These are phyloP conservation scores for Sorex fumeus DNA, from an alignment of 2,113 vertebrate species.

Conservation along the genomic window DNA sequence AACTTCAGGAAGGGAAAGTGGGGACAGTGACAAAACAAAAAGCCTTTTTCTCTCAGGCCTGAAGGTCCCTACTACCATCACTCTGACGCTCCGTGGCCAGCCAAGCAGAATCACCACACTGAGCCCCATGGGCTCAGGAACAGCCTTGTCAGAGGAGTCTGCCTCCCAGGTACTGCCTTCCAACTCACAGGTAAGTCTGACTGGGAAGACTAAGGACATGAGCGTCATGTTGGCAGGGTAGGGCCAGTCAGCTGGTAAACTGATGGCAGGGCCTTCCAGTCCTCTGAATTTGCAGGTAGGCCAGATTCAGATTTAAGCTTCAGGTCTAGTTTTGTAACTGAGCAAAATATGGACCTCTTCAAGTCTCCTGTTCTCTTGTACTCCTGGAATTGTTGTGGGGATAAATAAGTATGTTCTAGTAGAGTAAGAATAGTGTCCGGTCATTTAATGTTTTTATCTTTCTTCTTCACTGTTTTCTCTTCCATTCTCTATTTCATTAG, in stretches of 20 bases:
- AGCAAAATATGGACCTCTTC: neutral
- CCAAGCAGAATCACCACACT: conserved; percentile 90
- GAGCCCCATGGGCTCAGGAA: conserved; percentile 88
- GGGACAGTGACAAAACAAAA: neutral
- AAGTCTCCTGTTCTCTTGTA: neutral
- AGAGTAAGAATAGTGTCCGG: neutral
- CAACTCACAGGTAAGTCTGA: conserved; percentile 85
- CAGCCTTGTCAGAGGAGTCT: conserved; percentile 83
- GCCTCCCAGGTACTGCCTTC: conserved; percentile 76
- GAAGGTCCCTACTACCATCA: conserved; percentile 96
- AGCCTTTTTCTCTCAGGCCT: conserved; percentile 86
- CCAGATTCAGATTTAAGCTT: neutral
- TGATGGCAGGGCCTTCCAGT: fast-evolving
- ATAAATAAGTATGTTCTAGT: neutral
- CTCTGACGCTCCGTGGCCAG: conserved; percentile 94
- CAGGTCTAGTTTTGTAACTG: neutral
- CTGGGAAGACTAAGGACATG: fast-evolving
- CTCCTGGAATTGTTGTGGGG: neutral
- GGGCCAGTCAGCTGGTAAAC: neutral
- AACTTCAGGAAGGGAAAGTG: neutral
- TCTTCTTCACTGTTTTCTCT: neutral
- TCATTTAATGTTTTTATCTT: neutral
- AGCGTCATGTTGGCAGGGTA: fast-evolving
- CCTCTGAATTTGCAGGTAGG: neutral
- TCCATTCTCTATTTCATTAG: neutral